Base-by-base conservation (phyloP, 2,797 vertebrate genomes). In the Artibeus lituratus region DNA sequence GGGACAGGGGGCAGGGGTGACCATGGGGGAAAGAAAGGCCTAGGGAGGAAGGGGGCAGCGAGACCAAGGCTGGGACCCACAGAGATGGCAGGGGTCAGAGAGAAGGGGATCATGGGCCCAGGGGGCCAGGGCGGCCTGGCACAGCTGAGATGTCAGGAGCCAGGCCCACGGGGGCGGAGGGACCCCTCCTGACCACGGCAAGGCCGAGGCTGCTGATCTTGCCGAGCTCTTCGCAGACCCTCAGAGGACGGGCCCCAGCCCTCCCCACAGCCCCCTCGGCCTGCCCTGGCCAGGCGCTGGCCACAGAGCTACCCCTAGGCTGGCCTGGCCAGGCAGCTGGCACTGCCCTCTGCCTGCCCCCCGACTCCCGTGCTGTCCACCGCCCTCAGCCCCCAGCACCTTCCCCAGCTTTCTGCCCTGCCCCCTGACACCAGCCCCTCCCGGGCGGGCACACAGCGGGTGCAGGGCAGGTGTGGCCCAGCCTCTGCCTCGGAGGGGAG, bases 331-430 rank as follows among this genome's bases (percentile, higher is more conserved):
- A 0, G 3, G 72, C 73, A 39, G 57, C 65, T 47, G 90, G 65
- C 74, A 42, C 76, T 37, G 78, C 80, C 74, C n/a, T 85, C 78
- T 19, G 32, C 35, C 77, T 76, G 39, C 29, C 80, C n/a, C 44
- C 24, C 35, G 0, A 14, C 47, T 51, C 26, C 53, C 21, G 15
- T 21, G 65, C 82, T 19, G 18, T 32, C 24, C 15, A 51, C 47
- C 18, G 70, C 47, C 70, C 78, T 55, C 39, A 29, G 81, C 14
- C 55, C 44, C 37, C 42, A 57, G 42, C 39, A 1, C 42, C 90
- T 53, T 47, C 57, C 18, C 65, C 9, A 3, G 57, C 37, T 5
- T 37, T 62, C 84, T 35, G 70, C 37, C 19, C 57, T 57, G 15
- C 44, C 24, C 39, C 29, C 74, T 7, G 6, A 37, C 22, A 14